Conservation (phyloP, 2,113 vertebrate species). For the Tricholaema leucomelas region DNA sequence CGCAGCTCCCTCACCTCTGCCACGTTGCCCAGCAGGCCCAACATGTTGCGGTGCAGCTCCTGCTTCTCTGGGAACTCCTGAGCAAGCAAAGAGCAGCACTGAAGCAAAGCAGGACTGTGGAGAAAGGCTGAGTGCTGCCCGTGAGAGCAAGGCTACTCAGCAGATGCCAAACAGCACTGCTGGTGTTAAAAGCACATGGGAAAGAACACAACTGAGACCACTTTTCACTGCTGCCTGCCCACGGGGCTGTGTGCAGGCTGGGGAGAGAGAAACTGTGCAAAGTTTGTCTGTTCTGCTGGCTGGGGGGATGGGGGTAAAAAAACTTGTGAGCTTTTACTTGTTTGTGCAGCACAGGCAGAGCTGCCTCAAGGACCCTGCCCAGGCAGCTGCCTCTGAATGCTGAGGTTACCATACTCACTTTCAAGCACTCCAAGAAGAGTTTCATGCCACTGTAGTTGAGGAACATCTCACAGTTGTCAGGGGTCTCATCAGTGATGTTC, state of each 20-base stretch:
- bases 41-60: slow-evolving; percentile 96
- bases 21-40: slow-evolving; percentile 94
- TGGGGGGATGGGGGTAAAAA: not conserved
- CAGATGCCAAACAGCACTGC: not conserved
- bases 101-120: not conserved
- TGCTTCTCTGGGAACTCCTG: slow-evolving; percentile 98
- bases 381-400: not conserved
- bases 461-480: slow-evolving; percentile 98
- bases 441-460: slow-evolving; percentile 95
- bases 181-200: not conserved
- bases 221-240: not conserved
- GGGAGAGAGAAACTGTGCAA: not conserved
- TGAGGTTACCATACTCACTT: slow-evolving; percentile 74
- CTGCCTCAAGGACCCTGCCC: not conserved
- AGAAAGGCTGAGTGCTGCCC: not conserved
- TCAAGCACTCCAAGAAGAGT: slow-evolving; percentile 94
- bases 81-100: not conserved
- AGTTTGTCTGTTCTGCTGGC: not conserved
- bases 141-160: not conserved
- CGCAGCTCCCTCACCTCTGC: slow-evolving; percentile 92
- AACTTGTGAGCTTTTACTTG: not conserved
- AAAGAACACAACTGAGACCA: not conserved
- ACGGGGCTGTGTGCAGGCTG: not conserved
- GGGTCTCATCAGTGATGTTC: slow-evolving; percentile 99
- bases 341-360: not conserved